Base-by-base conservation (phyloP, 2,888 invertebrate species). In the Hartigia nigra region DNA sequence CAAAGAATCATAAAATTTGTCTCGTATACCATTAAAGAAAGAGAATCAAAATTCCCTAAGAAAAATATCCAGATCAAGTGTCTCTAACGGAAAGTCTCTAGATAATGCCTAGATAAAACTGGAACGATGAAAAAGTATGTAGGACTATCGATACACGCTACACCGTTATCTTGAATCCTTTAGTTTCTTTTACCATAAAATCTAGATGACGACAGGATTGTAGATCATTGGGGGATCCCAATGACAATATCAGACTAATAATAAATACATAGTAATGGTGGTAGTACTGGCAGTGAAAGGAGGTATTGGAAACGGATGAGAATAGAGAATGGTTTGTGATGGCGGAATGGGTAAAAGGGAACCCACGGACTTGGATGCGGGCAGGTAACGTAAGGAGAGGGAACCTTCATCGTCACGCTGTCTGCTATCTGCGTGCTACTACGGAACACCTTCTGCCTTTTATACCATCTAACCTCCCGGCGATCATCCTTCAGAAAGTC, bases 381-480 rank as follows among this genome's bases (percentile, higher is more conserved):
- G 12, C 4, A 9, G 31, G 72, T 31, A 31, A 72, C 72, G 81
- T 79, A 84, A 82, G 86, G 85, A 83, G 85, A 83, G 83, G 81
- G 55, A 55, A 55, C 81, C 81, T 83, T 84, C 85, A 86, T 87
- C 85, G 88, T 88, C 88, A 88, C 86, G 86, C 86, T 87, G 88
- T 86, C 87, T 87, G 86, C 83, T 81, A 84, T 83, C 84, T 83
- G 83, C 82, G 85, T 78, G 23, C 70, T 35, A 34, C n/a, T 31
- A 37, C 75, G 23, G 23, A 23, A 55, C 55, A 9, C 9, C 55
- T 55, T 34, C 72, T 31, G 72, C 31, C 31, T 31, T 34, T 72
- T 55, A 55, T 55, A 23, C 12, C 72, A 70, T 1, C n/a, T 70
- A 37, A 12, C 31, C 70, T 70, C 70, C 31, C 70, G 12, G 31